phyloP scores from a whole-genome alignment of 37 sponge, comb jelly and placozoan species.

The Halisarca cf. caerulea region DNA sequence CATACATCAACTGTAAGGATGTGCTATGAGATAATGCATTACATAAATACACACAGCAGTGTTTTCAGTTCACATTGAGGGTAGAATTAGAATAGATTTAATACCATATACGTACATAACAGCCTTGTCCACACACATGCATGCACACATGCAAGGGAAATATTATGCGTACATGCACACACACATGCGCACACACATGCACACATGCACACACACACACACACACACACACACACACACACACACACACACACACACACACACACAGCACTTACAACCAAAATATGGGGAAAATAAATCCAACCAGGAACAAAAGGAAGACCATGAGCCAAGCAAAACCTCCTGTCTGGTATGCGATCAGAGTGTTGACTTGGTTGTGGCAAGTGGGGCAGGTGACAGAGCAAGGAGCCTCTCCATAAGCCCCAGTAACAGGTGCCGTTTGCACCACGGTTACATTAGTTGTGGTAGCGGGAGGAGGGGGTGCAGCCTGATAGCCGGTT shows the following conservation, averaged over 20 bases:
- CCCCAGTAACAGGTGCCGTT: background rate
- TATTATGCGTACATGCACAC: background rate
- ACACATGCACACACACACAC: background rate
- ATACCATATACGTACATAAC: background rate
- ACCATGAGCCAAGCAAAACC: constrained; percentile 63
- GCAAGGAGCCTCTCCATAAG: background rate
- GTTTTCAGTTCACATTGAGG: no score
- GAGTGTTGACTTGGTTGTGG: constrained; percentile 85
- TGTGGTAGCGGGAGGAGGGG: background rate
- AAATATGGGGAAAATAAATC: background rate
- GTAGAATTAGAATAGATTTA: no score
- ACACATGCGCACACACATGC: background rate
- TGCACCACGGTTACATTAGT: constrained; percentile 23
- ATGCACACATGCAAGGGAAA: background rate
- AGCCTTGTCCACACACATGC: background rate
- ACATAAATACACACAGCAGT: no score
- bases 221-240: background rate
- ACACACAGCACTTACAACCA: background rate
- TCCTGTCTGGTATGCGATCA: constrained; percentile 67
- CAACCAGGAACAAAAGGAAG: constrained; percentile 46
- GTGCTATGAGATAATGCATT: no score
- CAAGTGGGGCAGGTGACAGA: constrained; percentile 58
- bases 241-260: background rate
- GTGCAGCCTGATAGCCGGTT: constrained; percentile 53
- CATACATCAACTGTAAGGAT: no score